phyloP scores from a whole-genome alignment of 2,113 vertebrate genomes.

The Ochotona princeps region DNA sequence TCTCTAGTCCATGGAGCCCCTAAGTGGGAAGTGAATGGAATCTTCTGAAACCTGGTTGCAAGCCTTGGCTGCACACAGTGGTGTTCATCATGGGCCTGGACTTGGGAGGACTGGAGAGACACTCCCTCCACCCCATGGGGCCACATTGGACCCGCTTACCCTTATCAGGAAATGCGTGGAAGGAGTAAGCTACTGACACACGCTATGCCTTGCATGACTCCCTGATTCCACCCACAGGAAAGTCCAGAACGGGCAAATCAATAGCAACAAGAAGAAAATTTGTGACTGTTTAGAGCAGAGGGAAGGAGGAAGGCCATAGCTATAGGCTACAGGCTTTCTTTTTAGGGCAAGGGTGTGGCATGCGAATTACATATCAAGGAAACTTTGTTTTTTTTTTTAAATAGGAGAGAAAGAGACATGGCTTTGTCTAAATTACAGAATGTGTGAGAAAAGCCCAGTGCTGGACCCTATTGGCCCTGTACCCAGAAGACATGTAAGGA shows the following conservation, averaged over 20 bases:
- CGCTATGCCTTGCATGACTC: no score
- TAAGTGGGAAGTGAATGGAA: constrained; percentile 88
- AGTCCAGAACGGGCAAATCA: neutral
- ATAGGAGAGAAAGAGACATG: constrained; percentile 83
- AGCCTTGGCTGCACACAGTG: constrained; percentile 89
- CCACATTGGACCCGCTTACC: constrained; percentile 91
- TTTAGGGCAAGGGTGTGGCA: neutral
- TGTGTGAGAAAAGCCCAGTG: constrained; percentile 90
- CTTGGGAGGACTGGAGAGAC: constrained; percentile 88
- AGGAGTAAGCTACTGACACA: neutral
- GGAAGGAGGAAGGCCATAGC: neutral
- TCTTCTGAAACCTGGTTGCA: constrained; percentile 89
- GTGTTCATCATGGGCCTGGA: constrained; percentile 86
- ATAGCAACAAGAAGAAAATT: neutral
- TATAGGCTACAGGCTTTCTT: neutral
- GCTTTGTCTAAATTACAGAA: constrained; percentile 87
- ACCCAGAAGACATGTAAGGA: constrained; percentile 91
- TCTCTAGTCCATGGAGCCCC: constrained; percentile 90
- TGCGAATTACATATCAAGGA: neutral
- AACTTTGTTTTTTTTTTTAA: neutral
- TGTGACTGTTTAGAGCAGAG: neutral
- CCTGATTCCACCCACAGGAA: neutral
- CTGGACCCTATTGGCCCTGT: constrained; percentile 90
- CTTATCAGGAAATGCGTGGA: constrained; percentile 89
- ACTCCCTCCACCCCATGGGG: constrained; percentile 92